These are phyloP conservation scores for Porphyrio hochstetteri DNA, from an alignment of 2,113 vertebrate genomes.

Conservation along the genomic window DNA sequence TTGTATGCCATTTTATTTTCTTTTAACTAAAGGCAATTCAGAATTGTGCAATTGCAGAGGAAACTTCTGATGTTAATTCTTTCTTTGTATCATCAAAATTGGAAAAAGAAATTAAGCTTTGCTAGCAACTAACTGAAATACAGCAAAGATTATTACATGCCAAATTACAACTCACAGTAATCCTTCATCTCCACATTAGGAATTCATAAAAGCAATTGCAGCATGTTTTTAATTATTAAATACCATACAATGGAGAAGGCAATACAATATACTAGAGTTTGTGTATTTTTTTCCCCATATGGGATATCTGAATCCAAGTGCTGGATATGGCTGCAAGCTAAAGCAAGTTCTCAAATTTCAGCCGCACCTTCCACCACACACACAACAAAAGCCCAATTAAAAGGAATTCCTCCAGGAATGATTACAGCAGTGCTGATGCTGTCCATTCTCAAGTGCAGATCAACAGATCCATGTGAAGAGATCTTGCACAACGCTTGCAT, in stretches of 20 bases:
- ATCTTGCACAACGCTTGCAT: not conserved
- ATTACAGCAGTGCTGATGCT: not conserved
- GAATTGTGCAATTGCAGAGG: not conserved
- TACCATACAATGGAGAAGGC: slow-evolving; percentile 12
- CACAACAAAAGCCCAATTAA: not conserved
- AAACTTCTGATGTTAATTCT: not conserved
- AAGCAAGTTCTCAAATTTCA: not conserved
- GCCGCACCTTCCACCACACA: not conserved
- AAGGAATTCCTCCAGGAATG: not conserved
- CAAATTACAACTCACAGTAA: slow-evolving; percentile 11
- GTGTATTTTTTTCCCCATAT: not conserved
- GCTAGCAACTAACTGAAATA: not conserved
- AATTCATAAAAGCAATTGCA: slow-evolving; percentile 30
- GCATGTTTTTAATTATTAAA: slow-evolving; percentile 57
- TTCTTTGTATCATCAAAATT: not conserved
- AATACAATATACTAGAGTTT: not conserved
- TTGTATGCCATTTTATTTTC: not conserved
- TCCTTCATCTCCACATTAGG: slow-evolving; percentile 28
- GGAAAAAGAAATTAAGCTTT: slow-evolving; percentile 16
- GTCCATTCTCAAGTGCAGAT: not conserved
- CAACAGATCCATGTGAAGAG: not conserved
- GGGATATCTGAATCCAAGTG: not conserved
- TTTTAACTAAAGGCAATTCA: not conserved
- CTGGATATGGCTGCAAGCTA: not conserved
- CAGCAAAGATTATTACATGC: not conserved